Evolutionary conservation across 2,797 vertebrate genomes (phyloP), one percentile per base, ranked within the genome.

Genomic region (Xenops minutus): DNA sequence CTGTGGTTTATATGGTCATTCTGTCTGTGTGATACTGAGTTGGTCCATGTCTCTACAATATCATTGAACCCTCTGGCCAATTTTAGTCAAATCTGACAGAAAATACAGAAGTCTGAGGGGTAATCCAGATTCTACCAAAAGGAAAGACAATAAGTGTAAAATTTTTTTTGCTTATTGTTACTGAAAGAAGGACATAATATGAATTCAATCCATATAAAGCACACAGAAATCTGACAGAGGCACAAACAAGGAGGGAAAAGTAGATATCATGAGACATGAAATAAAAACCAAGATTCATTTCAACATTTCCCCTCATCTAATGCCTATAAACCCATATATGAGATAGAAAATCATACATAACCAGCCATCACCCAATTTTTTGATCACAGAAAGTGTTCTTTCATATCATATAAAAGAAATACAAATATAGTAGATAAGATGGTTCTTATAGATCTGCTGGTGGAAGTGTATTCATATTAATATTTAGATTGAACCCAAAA

Each of bases 111-210:
- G 2, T 48, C 22, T 58, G 19, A 73, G n/a, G 22, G 24, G 14
- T 48, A 76, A 69, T 89, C 76, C 24, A 62, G 26, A 32, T n/a
- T 9, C 15, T 79, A 20, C 18, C 49, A 66, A 54, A 13, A 87
- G 4, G 26, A 72, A 85, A 46, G 8, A 6, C 5, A 46, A 9
- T 3, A 21, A 55, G 3, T 9, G 71, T n/a, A 13, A 12, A 74
- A 8, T 6, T 21, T 55, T 67, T 62, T 51, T 66, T 56, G 6
- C 4, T 77, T 39, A 19, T 29, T 55, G 4, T 17, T 73, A 26
- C 27, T 46, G n/a, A 69, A 82, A 55, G 39, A 71, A 82, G 3
- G 2, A 8, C 0, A 0, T 21, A 29, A 62, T 46, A 24, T 32
- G 14, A 63, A 51, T 34, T 80, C 14, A 49, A 3, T 64, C 6